These are phyloP conservation scores for Pachyseris speciosa DNA, from an alignment of 64 coral and sea anemone genomes.

Conservation along the genomic window DNA sequence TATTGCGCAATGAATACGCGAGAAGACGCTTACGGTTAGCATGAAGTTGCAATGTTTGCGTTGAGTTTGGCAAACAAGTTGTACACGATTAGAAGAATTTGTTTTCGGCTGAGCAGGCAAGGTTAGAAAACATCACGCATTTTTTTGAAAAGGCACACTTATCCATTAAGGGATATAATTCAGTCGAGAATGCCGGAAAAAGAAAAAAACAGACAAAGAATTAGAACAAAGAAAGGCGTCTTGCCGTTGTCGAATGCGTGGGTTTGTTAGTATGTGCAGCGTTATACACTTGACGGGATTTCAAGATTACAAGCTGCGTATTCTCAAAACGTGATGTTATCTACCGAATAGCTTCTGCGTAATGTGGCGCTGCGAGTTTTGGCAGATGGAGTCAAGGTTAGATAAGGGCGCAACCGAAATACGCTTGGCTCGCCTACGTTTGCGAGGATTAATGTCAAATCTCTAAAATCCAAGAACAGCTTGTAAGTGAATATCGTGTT, in stretches of 20 bases:
- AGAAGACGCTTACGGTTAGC: not conserved
- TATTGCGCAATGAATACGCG: not conserved
- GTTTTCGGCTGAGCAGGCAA: not conserved
- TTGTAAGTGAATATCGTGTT: not conserved
- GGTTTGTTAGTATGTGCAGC: not conserved
- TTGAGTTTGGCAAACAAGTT: slow-evolving; percentile 42
- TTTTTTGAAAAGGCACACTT: not conserved
- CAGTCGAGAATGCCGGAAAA: not conserved
- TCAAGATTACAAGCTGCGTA: not conserved
- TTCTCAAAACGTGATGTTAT: slow-evolving; percentile 2
- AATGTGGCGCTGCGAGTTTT: not conserved
- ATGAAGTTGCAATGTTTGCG: slow-evolving; percentile 33
- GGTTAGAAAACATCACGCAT: not conserved
- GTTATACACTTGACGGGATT: not conserved
- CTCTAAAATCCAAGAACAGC: not conserved
- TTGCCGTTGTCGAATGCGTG: not conserved
- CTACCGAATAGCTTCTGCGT: not conserved
- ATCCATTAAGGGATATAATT: not conserved
- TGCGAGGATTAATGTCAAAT: not conserved
- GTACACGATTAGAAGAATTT: slow-evolving; percentile 24
- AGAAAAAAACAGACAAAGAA: not conserved
- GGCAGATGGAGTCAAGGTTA: not conserved
- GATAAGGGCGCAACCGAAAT: not conserved
- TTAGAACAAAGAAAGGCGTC: not conserved
- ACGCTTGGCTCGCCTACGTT: not conserved